Base-by-base conservation (phyloP, 2,113 vertebrate species). In the Barbus barbus region DNA sequence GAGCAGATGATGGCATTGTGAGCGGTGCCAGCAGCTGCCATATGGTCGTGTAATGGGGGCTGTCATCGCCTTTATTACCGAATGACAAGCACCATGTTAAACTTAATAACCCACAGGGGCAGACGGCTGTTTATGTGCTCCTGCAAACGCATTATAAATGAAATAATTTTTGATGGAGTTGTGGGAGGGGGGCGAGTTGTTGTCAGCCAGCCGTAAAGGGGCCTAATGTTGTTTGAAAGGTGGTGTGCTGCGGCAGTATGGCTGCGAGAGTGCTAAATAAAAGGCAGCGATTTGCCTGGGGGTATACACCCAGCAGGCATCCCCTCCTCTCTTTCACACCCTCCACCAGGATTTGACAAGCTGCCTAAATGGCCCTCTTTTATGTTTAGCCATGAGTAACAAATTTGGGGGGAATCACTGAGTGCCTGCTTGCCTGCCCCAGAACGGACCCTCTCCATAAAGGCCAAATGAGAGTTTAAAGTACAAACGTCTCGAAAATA, bases 201-300 rank as follows among this genome's bases (percentile, higher is more conserved):
- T 89, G 93, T 93, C 92, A 93, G 48, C 91, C 88, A 92, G 91
- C 92, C 87, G 67, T 83, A 84, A 90, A 94, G 88, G 90, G 83
- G 28, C 90, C 86, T 96, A 95, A 96, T 95, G 96, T 95, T 91
- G 89, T 95, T 95, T 96, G 93, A 95, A 94, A 94, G 91, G 83
- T 93, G 93, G 91, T 91, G 83, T 93, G 91, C 93, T 91, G 84
- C 46, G 82, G 83, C 83, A 24, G 28, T 94, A 90, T 87, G 92
- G 91, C 92, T 91, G 90, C 89, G 87, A 88, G 87, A 89, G 89
- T 91, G 87, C 89, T 93, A 91, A 90, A 91, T 91, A 95, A 93
- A 92, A 92, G 89, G 88, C 73, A 65, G 84, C 87, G 88, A 92
- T 89, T 93, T 91, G 91, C 94, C 90, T 93, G 89, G 91, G 93